These are phyloP conservation scores for Chaetogeoica ovagalla DNA, from an alignment of 2,888 invertebrate genomes.

Conservation along the genomic window DNA sequence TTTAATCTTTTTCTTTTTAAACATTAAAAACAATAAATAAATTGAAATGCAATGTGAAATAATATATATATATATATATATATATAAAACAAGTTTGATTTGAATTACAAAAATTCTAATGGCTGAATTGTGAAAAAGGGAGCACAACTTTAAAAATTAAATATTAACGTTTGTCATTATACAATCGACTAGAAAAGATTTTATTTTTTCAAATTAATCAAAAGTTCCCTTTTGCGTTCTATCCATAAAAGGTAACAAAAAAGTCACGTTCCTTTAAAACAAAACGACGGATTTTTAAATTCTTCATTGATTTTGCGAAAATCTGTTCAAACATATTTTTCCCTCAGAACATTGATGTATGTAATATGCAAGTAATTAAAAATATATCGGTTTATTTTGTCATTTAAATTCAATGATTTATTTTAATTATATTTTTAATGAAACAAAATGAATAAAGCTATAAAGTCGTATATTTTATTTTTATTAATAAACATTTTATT, in stretches of 20 bases:
- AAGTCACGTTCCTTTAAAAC: not conserved
- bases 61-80: not conserved
- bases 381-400: too few relatives aligned
- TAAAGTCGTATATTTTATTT: too few relatives aligned
- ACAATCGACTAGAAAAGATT: conserved; percentile 1
- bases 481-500: too few relatives aligned
- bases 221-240: not conserved
- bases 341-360: too few relatives aligned
- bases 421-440: too few relatives aligned
- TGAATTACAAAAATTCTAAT: conserved; percentile 5
- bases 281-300: not conserved
- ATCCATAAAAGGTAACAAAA: not conserved
- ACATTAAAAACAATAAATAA: not conserved
- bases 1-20: not conserved
- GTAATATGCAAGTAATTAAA: too few relatives aligned
- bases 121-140: not conserved
- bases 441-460: too few relatives aligned
- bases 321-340: not conserved
- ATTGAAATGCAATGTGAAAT: not conserved
- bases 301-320: not conserved
- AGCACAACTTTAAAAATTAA: conserved; percentile 8
- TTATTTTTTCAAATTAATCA: not conserved
- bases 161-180: conserved; percentile 11
- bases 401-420: too few relatives aligned
- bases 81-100: not conserved